phyloP scores from a whole-genome alignment of 2,113 vertebrate genomes.

The Dasyprocta punctata region DNA sequence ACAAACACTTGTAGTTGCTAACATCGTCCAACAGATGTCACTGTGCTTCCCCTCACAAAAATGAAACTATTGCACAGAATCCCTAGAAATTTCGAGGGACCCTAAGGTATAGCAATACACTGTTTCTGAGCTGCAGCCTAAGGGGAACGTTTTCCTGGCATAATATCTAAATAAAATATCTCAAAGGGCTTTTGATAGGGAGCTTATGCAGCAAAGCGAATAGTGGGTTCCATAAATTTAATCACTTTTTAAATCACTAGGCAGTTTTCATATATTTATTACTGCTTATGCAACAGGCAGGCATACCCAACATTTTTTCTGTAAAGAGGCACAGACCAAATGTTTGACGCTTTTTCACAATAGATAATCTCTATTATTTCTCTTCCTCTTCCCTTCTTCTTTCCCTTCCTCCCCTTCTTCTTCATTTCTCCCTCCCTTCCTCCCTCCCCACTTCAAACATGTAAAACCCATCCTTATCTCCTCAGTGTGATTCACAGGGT shows the following conservation, averaged over 20 bases:
- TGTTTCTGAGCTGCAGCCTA: not conserved
- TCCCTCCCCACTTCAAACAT: not conserved
- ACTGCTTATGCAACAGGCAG: not conserved
- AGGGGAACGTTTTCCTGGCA: not conserved
- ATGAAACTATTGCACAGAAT: constrained; percentile 28
- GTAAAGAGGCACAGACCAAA: not conserved
- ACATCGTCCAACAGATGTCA: constrained; percentile 61
- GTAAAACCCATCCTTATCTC: not conserved
- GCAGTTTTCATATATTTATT: constrained; percentile 38
- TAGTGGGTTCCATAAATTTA: not conserved
- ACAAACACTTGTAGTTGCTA: constrained; percentile 46
- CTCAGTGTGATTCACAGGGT: not conserved
- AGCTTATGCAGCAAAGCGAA: not conserved
- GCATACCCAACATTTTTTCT: not conserved
- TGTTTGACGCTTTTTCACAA: not conserved
- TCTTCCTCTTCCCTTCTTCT: not conserved
- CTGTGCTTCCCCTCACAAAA: constrained; percentile 59
- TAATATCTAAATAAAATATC: constrained; percentile 31
- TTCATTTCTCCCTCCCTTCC: no score
- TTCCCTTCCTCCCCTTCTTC: not conserved
- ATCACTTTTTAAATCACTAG: constrained; percentile 48
- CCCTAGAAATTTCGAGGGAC: not conserved
- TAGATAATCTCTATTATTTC: not conserved
- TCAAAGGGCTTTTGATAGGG: not conserved
- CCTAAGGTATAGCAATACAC: not conserved